Evolutionary conservation across 2,797 vertebrate genomes (phyloP), one percentile per base, ranked within the genome.

Genomic region (Diplodus puntazzo): DNA sequence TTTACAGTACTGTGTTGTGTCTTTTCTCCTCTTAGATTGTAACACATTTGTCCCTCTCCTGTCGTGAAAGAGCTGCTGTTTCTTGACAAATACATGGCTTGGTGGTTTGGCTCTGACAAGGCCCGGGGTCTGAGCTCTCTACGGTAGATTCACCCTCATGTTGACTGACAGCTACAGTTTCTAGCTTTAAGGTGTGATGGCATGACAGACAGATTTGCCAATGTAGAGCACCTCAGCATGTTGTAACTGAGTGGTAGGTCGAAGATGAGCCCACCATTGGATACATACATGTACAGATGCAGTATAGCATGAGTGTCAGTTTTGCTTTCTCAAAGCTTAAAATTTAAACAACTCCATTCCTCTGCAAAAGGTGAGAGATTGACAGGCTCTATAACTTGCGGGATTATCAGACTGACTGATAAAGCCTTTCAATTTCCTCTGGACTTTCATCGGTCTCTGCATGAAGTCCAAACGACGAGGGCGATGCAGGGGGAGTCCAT

Each of bases 391-490:
- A 59, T 73, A 77, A 87, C 54, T 70, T 79, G 16, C 54, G n/a
- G 23, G 66, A 65, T 84, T 87, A 81, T 75, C 81, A 67, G 45
- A 53, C 58, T 53, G 53, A 69, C 72, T 69, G 75, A 89, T 89
- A 84, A 81, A 68, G 76, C 48, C 77, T 82, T 87, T 88, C 59
- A 82, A 71, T 88, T 87, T 85, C 63, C 67, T 79, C 14, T 87
- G 79, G 74, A 78, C 73, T 81, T 83, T 82, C 80, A 79, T 65
- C 23, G 23, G 59, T 79, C 75, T 77, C 75, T 67, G 66, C 66
- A 81, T 81, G 81, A 87, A 86, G 82, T 86, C 79, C 83, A 89
- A 80, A 81, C 48, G 50, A 70, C 80, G 79, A 81, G 70, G 82
- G 80, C 61, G 83, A 78, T 80, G 83, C 73, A 81, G 53, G 73